Evolutionary conservation across 23 tunicate species (phyloP), one percentile per base, ranked within the genome.

Genomic region (Botrylloides violaceus): DNA sequence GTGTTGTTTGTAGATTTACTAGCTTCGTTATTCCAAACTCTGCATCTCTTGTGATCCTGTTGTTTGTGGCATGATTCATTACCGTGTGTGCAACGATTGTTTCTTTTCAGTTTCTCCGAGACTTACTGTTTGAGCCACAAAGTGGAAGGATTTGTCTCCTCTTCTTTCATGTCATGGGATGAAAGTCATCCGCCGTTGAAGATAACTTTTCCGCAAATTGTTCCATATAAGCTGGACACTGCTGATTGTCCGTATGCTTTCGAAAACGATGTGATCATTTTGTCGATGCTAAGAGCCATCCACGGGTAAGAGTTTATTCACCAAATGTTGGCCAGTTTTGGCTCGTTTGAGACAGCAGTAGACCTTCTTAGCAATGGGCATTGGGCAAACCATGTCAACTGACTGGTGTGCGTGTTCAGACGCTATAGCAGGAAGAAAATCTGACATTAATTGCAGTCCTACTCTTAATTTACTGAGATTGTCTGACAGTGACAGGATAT

Each of bases 211-310:
- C 24, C 74, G 36, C 74, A 68, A 23, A 9, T 20, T 23, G 20
- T 68, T n/a, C 74, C 74, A 1, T 68, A 68, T 25, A 35, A 35
- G 4, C 20, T 39, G 21, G 64, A 72, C 19, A 60, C 20, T 2
- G 76, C 60, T 27, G 94, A 85, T 75, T 85, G 94, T 33, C 94
- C 94, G 0, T 85, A 71, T 61, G 94, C 94, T 2, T 75, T 61
- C 18, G 94, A 85, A 2, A 65, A 47, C n/a, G 71, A 85, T 43
- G 77, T 77, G 2, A 27, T 77, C 12, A 66, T 85, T 6, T 73
- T 80, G 43, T 85, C 94, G 12, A 85, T 85, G 94, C 84, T 85
- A 2, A 76, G 94, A 18, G 94, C 84, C 20, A 62, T 85, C 18
- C 65, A 85, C 49, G 94, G 84, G 94, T 85, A 48, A 66, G 94